Conservation (phyloP, 1,140 invertebrate genomes). For the Panagrolaimus sp. region DNA sequence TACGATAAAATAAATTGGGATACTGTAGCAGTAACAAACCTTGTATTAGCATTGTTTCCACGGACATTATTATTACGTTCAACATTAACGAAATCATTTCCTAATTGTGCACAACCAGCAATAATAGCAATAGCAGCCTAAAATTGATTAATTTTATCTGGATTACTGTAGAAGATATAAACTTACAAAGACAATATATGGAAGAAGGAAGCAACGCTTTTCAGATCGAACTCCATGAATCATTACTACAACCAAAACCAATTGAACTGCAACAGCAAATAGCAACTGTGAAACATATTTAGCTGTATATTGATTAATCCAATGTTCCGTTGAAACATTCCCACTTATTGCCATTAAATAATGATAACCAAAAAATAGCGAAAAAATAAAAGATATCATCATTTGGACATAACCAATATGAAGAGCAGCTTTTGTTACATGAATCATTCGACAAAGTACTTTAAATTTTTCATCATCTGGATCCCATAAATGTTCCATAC, state of each 20-base stretch:
- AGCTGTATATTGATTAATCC: slow-evolving; percentile 49
- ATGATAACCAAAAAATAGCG: slow-evolving; percentile 43
- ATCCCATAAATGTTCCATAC: slow-evolving; percentile 50
- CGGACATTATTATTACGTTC: slow-evolving; percentile 18
- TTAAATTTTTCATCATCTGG: slow-evolving; percentile 50
- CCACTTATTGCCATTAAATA: slow-evolving; percentile 46
- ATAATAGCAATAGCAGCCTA: slow-evolving; percentile 45
- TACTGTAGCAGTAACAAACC: not conserved
- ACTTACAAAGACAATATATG: slow-evolving; percentile 50
- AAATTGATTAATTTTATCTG: not conserved
- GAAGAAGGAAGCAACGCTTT: slow-evolving; percentile 45
- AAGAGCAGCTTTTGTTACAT: slow-evolving; percentile 48
- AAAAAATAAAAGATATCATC: slow-evolving; percentile 41
- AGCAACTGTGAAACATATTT: slow-evolving; percentile 45
- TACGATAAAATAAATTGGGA: not conserved
- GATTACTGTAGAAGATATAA: not conserved
- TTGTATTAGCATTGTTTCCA: not conserved
- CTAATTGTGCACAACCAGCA: slow-evolving; percentile 44
- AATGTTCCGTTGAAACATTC: slow-evolving; percentile 41
- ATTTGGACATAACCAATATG: slow-evolving; percentile 50
- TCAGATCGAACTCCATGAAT: slow-evolving; percentile 51
- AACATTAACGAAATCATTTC: slow-evolving; percentile 26
- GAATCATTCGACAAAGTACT: slow-evolving; percentile 47
- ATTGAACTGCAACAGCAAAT: slow-evolving; percentile 48
- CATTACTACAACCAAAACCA: slow-evolving; percentile 53